Conservation (phyloP, 1,140 invertebrate species). For the Rhynchophorus ferrugineus region DNA sequence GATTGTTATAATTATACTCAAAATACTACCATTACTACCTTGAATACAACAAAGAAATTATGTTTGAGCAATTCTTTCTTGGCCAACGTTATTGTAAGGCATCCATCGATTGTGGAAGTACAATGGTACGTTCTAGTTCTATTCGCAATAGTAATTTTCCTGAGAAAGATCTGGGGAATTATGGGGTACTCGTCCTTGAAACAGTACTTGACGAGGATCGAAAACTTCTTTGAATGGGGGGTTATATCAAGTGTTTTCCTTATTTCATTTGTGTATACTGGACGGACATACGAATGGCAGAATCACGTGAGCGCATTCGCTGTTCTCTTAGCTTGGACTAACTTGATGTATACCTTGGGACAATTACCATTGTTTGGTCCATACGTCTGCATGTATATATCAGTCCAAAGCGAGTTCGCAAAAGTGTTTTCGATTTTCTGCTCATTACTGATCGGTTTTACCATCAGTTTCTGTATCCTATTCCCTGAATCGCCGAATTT, state of each 20-base stretch:
- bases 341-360: constrained; percentile 78
- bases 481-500: constrained; percentile 72
- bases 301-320: constrained; percentile 74
- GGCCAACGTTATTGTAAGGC: constrained; percentile 57
- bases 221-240: constrained; percentile 78
- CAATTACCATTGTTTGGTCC: constrained; percentile 76
- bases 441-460: constrained; percentile 74
- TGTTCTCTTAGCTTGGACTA: constrained; percentile 73
- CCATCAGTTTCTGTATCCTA: constrained; percentile 76
- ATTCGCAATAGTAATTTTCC: constrained; percentile 63
- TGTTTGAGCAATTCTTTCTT: constrained; percentile 66
- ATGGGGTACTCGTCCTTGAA: constrained; percentile 63
- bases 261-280: constrained; percentile 68
- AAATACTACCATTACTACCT: constrained; percentile 55
- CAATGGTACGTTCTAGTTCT: constrained; percentile 68
- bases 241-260: constrained; percentile 72
- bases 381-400: constrained; percentile 79
- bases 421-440: constrained; percentile 75
- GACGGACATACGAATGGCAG: constrained; percentile 70
- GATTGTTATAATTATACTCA: constrained; percentile 69
- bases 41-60: constrained; percentile 47
- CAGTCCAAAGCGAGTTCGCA: constrained; percentile 74
- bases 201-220: constrained; percentile 70
- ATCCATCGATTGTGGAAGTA: constrained; percentile 63
- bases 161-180: constrained; percentile 67